Evolutionary conservation across 2,797 vertebrate genomes (phyloP).

Genomic region (Scyliorhinus canicula): DNA sequence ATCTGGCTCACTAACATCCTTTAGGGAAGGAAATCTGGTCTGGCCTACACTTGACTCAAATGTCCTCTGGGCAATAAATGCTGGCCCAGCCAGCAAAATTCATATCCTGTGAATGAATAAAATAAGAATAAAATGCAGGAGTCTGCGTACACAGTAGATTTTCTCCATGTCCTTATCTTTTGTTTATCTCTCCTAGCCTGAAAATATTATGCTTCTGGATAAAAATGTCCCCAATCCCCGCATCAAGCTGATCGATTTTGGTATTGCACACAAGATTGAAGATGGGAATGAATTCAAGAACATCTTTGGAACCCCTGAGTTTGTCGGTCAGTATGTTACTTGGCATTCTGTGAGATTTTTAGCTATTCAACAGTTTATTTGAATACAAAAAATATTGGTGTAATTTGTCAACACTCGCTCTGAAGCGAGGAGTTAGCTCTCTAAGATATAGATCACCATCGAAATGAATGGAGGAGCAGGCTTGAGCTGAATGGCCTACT

Average conservation of each 20-base stretch:
- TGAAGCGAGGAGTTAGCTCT: neutral
- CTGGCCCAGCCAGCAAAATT: no score
- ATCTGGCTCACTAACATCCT: no score
- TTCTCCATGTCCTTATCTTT: neutral
- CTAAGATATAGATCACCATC: neutral
- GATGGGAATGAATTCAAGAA: constrained; percentile 96
- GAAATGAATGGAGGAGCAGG: neutral
- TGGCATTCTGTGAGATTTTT: neutral
- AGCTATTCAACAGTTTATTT: neutral
- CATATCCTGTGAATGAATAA: no score
- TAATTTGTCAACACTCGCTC: neutral
- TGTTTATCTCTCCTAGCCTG: constrained; percentile 60
- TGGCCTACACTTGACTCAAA: no score
- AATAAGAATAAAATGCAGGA: no score
- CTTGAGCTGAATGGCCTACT: no score
- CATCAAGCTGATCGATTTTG: constrained; percentile 96
- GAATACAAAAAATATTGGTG: neutral
- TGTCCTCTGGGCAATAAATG: no score
- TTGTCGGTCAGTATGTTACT: constrained; percentile 73
- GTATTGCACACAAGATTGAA: constrained; percentile 94
- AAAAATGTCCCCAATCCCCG: constrained; percentile 84
- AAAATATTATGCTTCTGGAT: constrained; percentile 97
- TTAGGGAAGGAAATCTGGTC: no score
- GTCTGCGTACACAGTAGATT: neutral
- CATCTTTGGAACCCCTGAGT: constrained; percentile 94